Base-by-base conservation (phyloP, 1,140 invertebrate genomes). In the Hycleus cichorii region DNA sequence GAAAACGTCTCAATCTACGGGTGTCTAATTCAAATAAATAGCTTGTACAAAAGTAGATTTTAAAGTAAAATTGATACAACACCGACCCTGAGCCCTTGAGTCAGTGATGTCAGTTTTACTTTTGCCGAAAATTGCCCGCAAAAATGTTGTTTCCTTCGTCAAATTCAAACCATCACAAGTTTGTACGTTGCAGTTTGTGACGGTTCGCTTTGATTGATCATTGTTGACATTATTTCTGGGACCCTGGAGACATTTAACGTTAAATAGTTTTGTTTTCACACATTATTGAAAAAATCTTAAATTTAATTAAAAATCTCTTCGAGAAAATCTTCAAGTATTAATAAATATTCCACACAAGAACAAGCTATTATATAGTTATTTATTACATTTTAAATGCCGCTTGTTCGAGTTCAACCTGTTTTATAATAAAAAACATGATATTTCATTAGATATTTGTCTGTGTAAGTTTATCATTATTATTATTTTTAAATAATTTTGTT, bases 51-150 rank as follows among this genome's bases (percentile, higher is more conserved):
- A 40, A 40, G n/a, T 40, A 2, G 39, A 40, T 40, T 46, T 46
- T 18, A 18, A 18, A 18, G 47, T 47, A 58, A 58, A 58, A 53
- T 44, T 59, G 47, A 50, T 25, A 18, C 57, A 42, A n/a, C 45
- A 59, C 56, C 59, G 40, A 60, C 59, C 56, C 64, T 63, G 64
- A 65, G 64, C 64, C 58, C 60, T 47, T 60, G 60, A 46, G 49
- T 58, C 49, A 47, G 47, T 46, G 52, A 46, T 18, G 62, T 54
- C 62, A 61, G 49, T 64, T 60, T 60, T 57, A 59, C 62, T 53
- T 18, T 2, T 11, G 27, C 25, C 46, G 9, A 11, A 54, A 27
- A 39, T 39, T 3, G 24, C 40, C 38, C 40, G 12, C 11, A 52
- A 52, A 46, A 11, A 38, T 12, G 10, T 47, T n/a, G 27, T 39